phyloP scores from a whole-genome alignment of 2,797 vertebrate genomes.

The Lutjanus campechanus region DNA sequence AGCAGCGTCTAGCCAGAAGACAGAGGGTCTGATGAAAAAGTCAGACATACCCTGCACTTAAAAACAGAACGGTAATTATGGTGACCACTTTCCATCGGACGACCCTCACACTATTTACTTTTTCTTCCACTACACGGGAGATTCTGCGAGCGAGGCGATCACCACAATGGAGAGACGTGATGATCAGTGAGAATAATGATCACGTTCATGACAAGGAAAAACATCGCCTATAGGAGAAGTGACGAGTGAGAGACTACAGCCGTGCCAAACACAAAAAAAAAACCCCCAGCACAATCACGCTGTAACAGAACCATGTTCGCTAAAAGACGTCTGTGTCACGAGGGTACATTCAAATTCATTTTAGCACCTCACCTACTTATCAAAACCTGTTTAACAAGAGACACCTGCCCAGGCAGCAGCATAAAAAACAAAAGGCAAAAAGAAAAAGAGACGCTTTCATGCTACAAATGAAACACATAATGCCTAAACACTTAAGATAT shows the following conservation, averaged over 20 bases:
- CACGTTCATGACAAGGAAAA: constrained; percentile 40
- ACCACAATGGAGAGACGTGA: constrained; percentile 44
- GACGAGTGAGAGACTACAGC: background rate
- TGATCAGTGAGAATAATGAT: constrained; percentile 51
- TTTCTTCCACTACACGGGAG: constrained; percentile 56
- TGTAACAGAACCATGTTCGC: constrained; percentile 28
- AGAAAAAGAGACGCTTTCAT: constrained; percentile 24
- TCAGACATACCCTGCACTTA: constrained; percentile 67
- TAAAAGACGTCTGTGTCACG: constrained; percentile 32
- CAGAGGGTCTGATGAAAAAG: constrained; percentile 51
- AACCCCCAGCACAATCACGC: constrained; percentile 11
- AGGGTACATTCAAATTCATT: constrained; percentile 51
- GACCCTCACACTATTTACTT: constrained; percentile 68
- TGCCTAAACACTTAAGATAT: background rate
- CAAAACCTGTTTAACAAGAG: constrained; percentile 79
- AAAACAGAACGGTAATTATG: constrained; percentile 69
- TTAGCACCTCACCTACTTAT: constrained; percentile 69
- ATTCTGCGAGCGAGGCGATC: constrained; percentile 47
- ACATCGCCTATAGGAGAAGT: constrained; percentile 4
- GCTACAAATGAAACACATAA: constrained; percentile 31
- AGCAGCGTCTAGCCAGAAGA: constrained; percentile 49
- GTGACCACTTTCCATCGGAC: constrained; percentile 76
- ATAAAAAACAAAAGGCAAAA: constrained; percentile 52
- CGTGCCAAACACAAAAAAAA: constrained; percentile 13
- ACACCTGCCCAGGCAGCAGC: constrained; percentile 64